Base-by-base conservation (phyloP, 2,797 vertebrate genomes). In the Fratercula arctica region DNA sequence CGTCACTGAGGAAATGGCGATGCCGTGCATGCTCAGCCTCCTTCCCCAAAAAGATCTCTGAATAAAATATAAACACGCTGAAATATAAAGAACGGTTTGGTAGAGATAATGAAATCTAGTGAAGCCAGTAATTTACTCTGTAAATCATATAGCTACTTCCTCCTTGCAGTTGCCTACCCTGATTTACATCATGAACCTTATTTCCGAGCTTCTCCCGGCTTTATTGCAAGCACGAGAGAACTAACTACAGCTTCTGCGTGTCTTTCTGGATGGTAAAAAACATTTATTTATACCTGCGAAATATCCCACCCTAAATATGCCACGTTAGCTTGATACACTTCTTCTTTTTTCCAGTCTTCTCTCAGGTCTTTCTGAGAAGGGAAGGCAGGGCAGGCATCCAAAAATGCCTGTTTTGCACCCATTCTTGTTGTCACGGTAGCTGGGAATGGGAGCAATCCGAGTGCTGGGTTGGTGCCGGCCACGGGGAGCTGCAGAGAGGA, bases 81-180 rank as follows among this genome's bases (percentile, higher is more conserved):
- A 92, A 96, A 97, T 81, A 84, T 84, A 95, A 95, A 90, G 82
- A 96, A 94, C 85, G 90, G 54, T 90, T 95, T 93, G 91, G 77
- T 77, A 87, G 94, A 72, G 87, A 96, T 91, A 94, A 95, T 94
- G 96, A 96, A 97, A 97, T 94, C 91, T 95, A 96, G 85, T 94
- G 92, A 91, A 96, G 93, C 85, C 87, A 61, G 60, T 93, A 94
- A 95, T 95, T 96, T 95, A 87, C 96, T 83, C 90, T 90, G 94
- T 95, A 96, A 97, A 93, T 96, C 93, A 95, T 85, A 93, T 15
- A 94, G 75, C 81, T 94, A 43, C 78, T 85, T 87, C 74, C 87
- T 90, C 73, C 86, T 92, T 85, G 72, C 90, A 66, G 81, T 89
- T 93, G 78, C 88, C 81, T 93, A 41, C 60, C 74, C 64, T 94